Base-by-base conservation (phyloP, 2,888 invertebrate species). In the Drosophila demipolita region DNA sequence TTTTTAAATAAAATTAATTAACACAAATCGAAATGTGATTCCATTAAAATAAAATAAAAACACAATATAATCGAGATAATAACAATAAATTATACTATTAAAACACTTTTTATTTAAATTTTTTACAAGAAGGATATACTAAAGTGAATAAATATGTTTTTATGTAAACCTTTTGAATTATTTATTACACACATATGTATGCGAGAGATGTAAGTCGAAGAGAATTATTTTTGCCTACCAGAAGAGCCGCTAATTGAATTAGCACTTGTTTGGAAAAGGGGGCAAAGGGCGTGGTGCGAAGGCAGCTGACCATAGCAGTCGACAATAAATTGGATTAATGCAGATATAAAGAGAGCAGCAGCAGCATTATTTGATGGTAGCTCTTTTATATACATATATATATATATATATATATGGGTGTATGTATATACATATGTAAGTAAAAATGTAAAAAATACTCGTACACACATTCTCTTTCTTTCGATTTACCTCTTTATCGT, bases 241-340 rank as follows among this genome's bases (percentile, higher is more conserved):
- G 40, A 58, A 67, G 64, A 66, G 71, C 55, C 69, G 85, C 67
- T 83, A 83, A 85, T 83, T 83, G 48, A 83, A 87, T 87, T 87
- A 84, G 75, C 77, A 80, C 66, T 67, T 38, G 17, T 0, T 0
- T 12, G 36, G 5, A 4, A 17, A 15, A 26, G 17, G 11, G 42
- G 38, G 15, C 3, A 45, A 45, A 15, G 23, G 45, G 45, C 23
- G 15, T 15, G 15, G 15, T 23, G 20, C 15, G 9, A 32, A 48
- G 8, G 54, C 35, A 12, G 20, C 12, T 52, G 40, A 45, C 42
- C 55, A 53, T 48, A 42, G 60, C 50, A 73, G 50, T 61, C 52
- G 62, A 53, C 59, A 63, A 61, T 74, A 82, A 87, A 87, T 87
- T 85, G 88, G 86, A 82, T 84, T 84, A 84, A 87, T 83, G 75